Conservation (phyloP, 2,113 vertebrate genomes). For the Prunella himalayana region DNA sequence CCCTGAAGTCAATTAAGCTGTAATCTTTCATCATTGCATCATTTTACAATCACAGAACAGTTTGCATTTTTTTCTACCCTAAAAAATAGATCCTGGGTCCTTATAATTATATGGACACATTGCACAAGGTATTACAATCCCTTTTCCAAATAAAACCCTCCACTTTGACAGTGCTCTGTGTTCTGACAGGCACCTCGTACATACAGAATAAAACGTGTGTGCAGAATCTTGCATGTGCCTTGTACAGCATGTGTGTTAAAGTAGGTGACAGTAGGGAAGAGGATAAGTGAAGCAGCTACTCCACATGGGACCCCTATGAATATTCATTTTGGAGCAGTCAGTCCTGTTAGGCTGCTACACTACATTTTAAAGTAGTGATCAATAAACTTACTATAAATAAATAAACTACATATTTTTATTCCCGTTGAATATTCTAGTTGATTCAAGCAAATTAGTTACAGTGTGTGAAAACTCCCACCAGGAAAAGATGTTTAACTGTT, state of each 20-base stretch:
- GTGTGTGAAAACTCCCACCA: slow-evolving; percentile 50
- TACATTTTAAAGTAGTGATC: slow-evolving; percentile 1
- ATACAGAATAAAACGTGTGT: background rate
- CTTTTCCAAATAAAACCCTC: background rate
- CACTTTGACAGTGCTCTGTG: background rate
- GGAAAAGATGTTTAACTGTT: slow-evolving; percentile 40
- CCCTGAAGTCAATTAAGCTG: background rate
- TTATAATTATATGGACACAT: background rate
- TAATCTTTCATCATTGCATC: background rate
- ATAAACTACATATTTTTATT: slow-evolving; percentile 18
- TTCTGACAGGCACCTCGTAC: background rate
- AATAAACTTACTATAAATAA: slow-evolving; percentile 14
- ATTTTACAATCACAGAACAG: background rate
- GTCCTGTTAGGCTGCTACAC: background rate
- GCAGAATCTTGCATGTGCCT: background rate
- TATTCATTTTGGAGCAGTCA: background rate
- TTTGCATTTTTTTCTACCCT: background rate
- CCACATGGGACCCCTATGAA: background rate
- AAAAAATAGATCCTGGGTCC: background rate
- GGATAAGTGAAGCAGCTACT: background rate
- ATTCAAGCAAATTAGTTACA: slow-evolving; percentile 41
- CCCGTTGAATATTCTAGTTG: slow-evolving; percentile 16
- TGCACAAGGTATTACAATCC: background rate
- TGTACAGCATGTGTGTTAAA: background rate
- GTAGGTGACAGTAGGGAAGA: background rate